Evolutionary conservation across 1,140 invertebrate species (phyloP).

Genomic region (Aricia agestis): DNA sequence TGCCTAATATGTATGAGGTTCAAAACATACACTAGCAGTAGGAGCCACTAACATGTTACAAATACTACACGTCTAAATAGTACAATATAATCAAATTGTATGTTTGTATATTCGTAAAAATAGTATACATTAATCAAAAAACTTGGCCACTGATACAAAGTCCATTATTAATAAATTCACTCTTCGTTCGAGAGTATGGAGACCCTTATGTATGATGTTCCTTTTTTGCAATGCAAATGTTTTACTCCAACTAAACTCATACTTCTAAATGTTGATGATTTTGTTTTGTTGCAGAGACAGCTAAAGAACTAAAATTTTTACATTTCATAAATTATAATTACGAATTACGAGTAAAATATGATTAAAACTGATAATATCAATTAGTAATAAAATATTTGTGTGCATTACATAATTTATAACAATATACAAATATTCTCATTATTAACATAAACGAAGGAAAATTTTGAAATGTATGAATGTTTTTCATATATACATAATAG

Average conservation of each 20-base stretch:
- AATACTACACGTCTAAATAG: conserved; percentile 65
- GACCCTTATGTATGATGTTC: conserved; percentile 14
- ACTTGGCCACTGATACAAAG: conserved; percentile 61
- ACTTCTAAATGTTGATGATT: conserved; percentile 35
- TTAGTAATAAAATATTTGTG: conserved; percentile 18
- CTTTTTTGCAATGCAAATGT: conserved; percentile 13
- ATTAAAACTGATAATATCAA: conserved; percentile 19
- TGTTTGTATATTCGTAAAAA: conserved; percentile 71
- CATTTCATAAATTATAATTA: conserved; percentile 50
- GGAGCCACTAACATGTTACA: conserved; percentile 57
- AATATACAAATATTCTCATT: conserved; percentile 58
- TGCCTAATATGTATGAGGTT: conserved; percentile 45
- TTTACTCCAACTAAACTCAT: conserved; percentile 28
- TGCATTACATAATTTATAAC: conserved; percentile 49
- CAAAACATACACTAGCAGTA: conserved; percentile 43
- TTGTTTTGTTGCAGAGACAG: conserved; percentile 55
- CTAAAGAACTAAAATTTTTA: conserved; percentile 62
- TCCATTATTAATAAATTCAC: conserved; percentile 36
- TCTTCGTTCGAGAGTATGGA: neutral
- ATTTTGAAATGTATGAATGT: conserved; percentile 40
- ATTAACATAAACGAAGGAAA: conserved; percentile 51
- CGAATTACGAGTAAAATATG: conserved; percentile 40
- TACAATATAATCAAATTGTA: conserved; percentile 56
- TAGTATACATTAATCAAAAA: conserved; percentile 65
- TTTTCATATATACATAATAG: conserved; percentile 69